phyloP scores from a whole-genome alignment of 2,113 vertebrate species.

The Desmodus rotundus region DNA sequence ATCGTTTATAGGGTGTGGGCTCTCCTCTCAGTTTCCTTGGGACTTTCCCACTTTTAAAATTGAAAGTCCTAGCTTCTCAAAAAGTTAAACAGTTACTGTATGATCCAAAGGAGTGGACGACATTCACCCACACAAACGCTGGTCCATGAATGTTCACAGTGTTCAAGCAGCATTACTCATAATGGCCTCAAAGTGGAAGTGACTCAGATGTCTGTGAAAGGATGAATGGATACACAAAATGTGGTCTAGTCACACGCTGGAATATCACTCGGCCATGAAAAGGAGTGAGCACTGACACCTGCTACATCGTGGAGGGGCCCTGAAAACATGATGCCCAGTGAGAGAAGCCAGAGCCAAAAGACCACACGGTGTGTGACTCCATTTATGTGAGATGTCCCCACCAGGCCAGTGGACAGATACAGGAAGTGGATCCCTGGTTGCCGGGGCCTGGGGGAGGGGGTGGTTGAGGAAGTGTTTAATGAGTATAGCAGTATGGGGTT shows the following conservation, averaged over 20 bases:
- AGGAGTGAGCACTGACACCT: fast-evolving
- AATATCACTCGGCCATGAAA: not conserved
- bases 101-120: not conserved
- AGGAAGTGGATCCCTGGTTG: not conserved
- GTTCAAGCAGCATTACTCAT: not conserved
- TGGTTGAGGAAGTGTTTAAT: not conserved
- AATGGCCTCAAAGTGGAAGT: not conserved
- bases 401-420: not conserved
- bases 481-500: too few relatives aligned
- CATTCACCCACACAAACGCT: too few relatives aligned
- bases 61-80: not conserved
- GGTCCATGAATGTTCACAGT: not conserved
- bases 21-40: not conserved
- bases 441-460: not conserved
- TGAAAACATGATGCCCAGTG: not conserved
- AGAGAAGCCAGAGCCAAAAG: not conserved
- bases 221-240: not conserved
- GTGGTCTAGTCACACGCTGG: not conserved
- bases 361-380: fast-evolving
- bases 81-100: not conserved
- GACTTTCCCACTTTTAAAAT: not conserved
- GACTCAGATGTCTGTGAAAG: too few relatives aligned
- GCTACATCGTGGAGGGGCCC: fast-evolving
- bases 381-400: not conserved
- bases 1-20: not conserved